Base-by-base conservation (phyloP, 2,113 vertebrate genomes). In the Pontoporia blainvillei region DNA sequence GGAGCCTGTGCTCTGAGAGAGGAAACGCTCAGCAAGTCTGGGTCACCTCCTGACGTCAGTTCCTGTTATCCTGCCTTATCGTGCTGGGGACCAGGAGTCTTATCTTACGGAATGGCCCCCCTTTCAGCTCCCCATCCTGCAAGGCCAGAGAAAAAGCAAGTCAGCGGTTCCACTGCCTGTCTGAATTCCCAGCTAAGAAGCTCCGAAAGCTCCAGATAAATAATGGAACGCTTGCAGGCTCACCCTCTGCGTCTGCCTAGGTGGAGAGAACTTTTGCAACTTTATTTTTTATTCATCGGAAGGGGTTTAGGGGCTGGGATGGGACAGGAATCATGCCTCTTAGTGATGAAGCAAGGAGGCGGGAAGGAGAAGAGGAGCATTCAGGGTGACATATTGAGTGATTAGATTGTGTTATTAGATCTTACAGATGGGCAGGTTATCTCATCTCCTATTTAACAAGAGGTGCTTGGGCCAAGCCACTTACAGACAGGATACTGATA, bases 361-460 rank as follows among this genome's bases (percentile, higher is more conserved):
- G 61, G 36, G 46, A 39, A 81, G 46, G 39, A 86, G 91, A 85
- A 85, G n/a, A 86, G 71, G 49, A 96, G 21, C 52, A n/a, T 86
- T 91, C 96, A 86, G 87, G 88, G 46, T 39, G 96, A 97, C 87
- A 36, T 52, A 90, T 18, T 98, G 90, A 98, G 73, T 82, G 94
- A 96, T 95, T 91, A 64, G 87, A 44, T 34, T 59, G 86, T 95
- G 93, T 95, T 94, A 95, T 91, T 81, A 97, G 96, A 96, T 95
- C 86, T 92, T 94, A 49, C 49, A 90, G 89, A 94, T 81, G 76
- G 75, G n/a, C 25, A 90, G 75, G 90, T 86, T 96, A 97, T 96
- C 93, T 82, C 87, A 78, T 95, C 92, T 97, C 73, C 95, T 96
- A 72, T 92, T 97, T 97, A 96, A 92, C 66, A 78, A 93, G 94